Base-by-base conservation (phyloP, 2,113 vertebrate species). In the Spermophilus dauricus region DNA sequence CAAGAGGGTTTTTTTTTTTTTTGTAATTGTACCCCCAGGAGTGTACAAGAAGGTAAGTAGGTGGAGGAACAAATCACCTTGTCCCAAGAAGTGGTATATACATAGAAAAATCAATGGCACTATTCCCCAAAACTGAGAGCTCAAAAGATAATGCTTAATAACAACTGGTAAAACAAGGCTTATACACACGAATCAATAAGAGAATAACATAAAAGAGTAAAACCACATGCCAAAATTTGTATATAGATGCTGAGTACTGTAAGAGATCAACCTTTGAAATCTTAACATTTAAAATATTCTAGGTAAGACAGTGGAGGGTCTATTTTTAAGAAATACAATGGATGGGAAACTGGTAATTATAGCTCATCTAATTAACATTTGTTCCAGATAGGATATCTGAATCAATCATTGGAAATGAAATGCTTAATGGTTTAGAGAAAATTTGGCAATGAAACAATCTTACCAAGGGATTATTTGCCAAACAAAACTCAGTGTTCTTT, bases 261-360 rank as follows among this genome's bases (percentile, higher is more conserved):
- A 83, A 82, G 16, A 75, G 20, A 17, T 81, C 51, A 81, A 48
- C 12, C 28, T 89, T 48, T 28, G 37, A 95, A 80, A 94, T 32
- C 37, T 67, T 98, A 94, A 96, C 61, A 61, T 77, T 94, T 82
- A 72, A 37, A 81, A 13, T 73, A 85, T 80, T 90, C 61, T 73
- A 91, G 18, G 65, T 20, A 95, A 90, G 67, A 73, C n/a, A 92
- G 28, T 6, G 2, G 28, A 88, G 11, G 20, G 16, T 77, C 65
- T 96, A 70, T 84, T 96, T 96, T 92, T 82, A 91, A 97, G 91
- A 95, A 98, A 97, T 90, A 82, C 94, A 93, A 82, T 97, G 94
- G 91, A 70, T 98, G 95, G 88, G 85, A 98, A 97, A 63, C 56
- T 97, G 73, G 53, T 97, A 96, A 92, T 91, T 96, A 80, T 20